These are phyloP conservation scores for Grantiella picta DNA, from an alignment of 2,113 vertebrate species.

Conservation along the genomic window DNA sequence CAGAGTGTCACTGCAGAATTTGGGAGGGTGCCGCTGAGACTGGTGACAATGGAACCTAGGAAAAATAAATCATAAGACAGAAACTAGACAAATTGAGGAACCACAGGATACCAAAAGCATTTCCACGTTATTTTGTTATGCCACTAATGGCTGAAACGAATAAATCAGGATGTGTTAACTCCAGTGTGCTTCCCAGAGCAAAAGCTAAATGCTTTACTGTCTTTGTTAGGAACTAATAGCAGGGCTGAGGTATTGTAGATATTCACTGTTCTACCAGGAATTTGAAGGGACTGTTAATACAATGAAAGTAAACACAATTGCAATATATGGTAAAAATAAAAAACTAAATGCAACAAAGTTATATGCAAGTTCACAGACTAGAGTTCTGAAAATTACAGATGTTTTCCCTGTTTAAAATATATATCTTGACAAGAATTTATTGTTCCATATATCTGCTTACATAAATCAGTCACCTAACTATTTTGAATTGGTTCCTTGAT, in stretches of 20 bases:
- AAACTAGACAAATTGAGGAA: conserved; percentile 72
- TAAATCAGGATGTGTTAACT: conserved; percentile 72
- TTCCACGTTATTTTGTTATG: conserved; percentile 62
- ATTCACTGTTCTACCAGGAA: neutral
- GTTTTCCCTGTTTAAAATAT: neutral
- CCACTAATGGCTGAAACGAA: conserved; percentile 66
- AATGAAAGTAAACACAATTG: neutral
- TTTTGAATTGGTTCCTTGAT: neutral
- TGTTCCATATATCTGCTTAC: neutral
- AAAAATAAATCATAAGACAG: conserved; percentile 78
- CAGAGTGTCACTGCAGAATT: conserved; percentile 65
- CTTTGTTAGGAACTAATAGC: neutral
- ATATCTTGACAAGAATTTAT: neutral
- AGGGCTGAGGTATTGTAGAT: neutral
- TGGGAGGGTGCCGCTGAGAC: conserved; percentile 67
- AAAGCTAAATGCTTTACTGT: conserved; percentile 22
- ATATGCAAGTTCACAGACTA: neutral
- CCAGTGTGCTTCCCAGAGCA: conserved; percentile 47
- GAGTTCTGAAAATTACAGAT: neutral
- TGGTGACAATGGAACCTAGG: conserved; percentile 73
- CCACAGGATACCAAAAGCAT: conserved; percentile 63
- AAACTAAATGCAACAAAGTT: neutral
- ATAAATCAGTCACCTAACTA: neutral
- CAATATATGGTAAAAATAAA: neutral
- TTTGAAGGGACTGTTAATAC: neutral